Conservation (phyloP, 37 sponge, comb jelly and placozoan genomes). For the Oscarella lobularis region DNA sequence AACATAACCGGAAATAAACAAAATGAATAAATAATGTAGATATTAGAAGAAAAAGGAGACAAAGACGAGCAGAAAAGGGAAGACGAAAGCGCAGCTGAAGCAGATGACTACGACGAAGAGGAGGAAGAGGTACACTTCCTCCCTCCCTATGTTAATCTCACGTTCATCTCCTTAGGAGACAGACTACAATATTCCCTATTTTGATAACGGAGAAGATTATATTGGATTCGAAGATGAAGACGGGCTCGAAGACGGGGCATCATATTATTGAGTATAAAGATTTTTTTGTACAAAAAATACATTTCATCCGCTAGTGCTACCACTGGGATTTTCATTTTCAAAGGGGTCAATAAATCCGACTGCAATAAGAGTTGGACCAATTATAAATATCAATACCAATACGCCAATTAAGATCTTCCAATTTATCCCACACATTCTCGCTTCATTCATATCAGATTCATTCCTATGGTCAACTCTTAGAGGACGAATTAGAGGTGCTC, state of each 20-base stretch:
- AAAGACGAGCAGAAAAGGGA: conserved; percentile 2
- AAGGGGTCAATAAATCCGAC: not conserved
- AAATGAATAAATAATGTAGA: no score
- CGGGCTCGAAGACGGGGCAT: conserved; percentile 56
- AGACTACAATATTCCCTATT: conserved; percentile 60
- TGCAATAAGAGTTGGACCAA: not conserved
- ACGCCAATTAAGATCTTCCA: not conserved
- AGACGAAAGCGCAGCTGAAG: not conserved
- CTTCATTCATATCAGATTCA: not conserved
- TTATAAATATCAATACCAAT: not conserved
- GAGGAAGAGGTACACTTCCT: conserved; percentile 1
- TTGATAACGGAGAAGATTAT: conserved; percentile 67
- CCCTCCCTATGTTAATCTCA: no score
- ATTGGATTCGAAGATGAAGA: conserved; percentile 54
- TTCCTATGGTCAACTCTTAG: not conserved
- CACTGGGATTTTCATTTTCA: no score
- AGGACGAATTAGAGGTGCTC: not conserved
- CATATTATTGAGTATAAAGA: conserved; percentile 29
- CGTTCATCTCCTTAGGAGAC: conserved; percentile 9
- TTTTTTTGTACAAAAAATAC: not conserved
- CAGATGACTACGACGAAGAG: not conserved
- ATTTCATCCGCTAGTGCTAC: no score
- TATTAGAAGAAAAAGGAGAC: no score
- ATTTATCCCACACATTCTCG: not conserved
- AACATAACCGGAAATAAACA: no score